A percentile compares a stretch with the other conserved stretches of the same genome.
Evolutionary conservation across 2,888 invertebrate species (phyloP).

Genomic region (Drosophila ustulata): DNA sequence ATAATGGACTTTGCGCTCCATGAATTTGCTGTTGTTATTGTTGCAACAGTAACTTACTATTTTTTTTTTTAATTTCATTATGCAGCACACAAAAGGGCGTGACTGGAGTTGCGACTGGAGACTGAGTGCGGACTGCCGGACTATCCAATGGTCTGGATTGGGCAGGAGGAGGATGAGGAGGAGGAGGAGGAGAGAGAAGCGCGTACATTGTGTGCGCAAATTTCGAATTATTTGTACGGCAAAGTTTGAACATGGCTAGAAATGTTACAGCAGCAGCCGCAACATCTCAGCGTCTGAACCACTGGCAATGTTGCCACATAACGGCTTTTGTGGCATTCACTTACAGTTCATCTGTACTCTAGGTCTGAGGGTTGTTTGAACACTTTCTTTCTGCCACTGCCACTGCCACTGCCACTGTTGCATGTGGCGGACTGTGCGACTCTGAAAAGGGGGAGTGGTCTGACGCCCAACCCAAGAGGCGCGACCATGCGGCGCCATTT

Average conservation of each 20-base stretch:
- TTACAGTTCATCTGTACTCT: conserved; percentile 5
- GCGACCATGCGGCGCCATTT: conserved; percentile 71
- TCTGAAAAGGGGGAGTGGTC: conserved; percentile 74
- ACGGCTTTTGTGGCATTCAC: conserved; percentile 61
- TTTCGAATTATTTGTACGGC: conserved; percentile 75
- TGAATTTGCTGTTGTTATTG: conserved; percentile 42
- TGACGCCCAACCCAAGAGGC: conserved; percentile 51
- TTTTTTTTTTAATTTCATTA: conserved; percentile 83
- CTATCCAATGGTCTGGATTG: conserved; percentile 44
- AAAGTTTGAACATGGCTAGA: conserved; percentile 40
- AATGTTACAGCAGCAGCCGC: conserved; percentile 26
- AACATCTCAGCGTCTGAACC: conserved; percentile 27
- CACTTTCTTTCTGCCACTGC: conserved; percentile 35
- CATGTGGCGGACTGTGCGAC: conserved; percentile 34
- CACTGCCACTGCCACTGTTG: conserved; percentile 16
- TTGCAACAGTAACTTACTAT: conserved; percentile 80
- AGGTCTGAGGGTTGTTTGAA: conserved; percentile 60
- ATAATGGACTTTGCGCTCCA: conserved; percentile 76
- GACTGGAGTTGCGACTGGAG: conserved; percentile 33
- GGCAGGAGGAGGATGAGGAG: not conserved
- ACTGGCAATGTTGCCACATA: conserved; percentile 36
- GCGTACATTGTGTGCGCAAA: conserved; percentile 59
- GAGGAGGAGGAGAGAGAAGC: not conserved
- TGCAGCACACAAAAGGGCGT: conserved; percentile 77
- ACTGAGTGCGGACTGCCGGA: conserved; percentile 19